phyloP scores from a whole-genome alignment of 2,888 invertebrate species.

The Morpho achilles region DNA sequence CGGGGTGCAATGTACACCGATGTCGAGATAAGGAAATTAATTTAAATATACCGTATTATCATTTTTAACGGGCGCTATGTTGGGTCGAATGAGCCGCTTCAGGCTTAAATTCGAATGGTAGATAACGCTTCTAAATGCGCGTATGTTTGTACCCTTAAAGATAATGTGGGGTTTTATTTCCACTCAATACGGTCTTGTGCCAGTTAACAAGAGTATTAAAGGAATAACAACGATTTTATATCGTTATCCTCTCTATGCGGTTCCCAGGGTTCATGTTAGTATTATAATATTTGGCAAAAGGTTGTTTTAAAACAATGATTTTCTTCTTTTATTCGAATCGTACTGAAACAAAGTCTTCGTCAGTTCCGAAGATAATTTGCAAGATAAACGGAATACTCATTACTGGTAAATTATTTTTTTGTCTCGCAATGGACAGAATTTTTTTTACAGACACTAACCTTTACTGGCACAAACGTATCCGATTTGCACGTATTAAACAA shows the following conservation, averaged over 20 bases:
- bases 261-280: no score
- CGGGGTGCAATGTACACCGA: constrained; percentile 25
- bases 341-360: no score
- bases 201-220: constrained; percentile 6
- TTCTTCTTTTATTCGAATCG: no score
- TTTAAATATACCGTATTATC: constrained; percentile 27
- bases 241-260: not conserved
- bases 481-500: no score
- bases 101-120: not conserved
- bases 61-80: constrained; percentile 23
- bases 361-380: no score
- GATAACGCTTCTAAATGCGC: constrained; percentile 14
- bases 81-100: constrained; percentile 5
- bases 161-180: constrained; percentile 15
- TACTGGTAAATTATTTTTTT: no score
- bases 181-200: constrained; percentile 2
- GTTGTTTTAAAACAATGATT: no score
- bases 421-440: no score
- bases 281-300: no score
- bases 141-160: constrained; percentile 15
- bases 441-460: no score
- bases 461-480: no score
- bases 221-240: constrained; percentile 2
- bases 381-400: no score
- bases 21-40: constrained; percentile 31